Conservation (phyloP, 1,140 invertebrate genomes). For the Campoletis sonorensis region DNA sequence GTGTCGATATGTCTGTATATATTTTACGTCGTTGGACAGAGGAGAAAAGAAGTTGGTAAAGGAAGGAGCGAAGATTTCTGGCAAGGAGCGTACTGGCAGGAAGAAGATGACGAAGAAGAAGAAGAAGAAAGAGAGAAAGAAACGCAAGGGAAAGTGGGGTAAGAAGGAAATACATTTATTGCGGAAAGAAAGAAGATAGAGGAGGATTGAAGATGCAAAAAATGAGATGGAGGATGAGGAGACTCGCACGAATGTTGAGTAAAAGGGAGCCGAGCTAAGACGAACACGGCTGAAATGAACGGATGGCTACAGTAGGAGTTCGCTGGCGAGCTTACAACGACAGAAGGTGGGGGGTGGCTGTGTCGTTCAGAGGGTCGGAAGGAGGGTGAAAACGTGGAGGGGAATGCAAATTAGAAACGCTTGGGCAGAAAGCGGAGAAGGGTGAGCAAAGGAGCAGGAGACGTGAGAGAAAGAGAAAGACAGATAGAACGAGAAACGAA, state of each 20-base stretch:
- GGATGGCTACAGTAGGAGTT: constrained; percentile 38
- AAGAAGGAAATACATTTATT: neutral
- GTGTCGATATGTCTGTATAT: no score
- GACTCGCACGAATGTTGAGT: constrained; percentile 50
- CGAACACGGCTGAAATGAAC: constrained; percentile 70
- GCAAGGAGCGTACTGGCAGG: neutral
- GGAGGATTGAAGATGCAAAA: constrained; percentile 29
- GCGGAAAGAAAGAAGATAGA: constrained; percentile 1
- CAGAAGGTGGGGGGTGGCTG: constrained; percentile 43
- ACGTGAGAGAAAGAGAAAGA: constrained; percentile 59
- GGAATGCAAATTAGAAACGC: constrained; percentile 77
- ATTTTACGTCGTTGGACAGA: neutral
- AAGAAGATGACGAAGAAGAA: constrained; percentile 20
- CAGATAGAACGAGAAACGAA: constrained; percentile 20
- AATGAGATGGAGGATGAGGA: constrained; percentile 16
- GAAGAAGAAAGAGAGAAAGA: neutral
- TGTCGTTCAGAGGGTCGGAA: constrained; percentile 54
- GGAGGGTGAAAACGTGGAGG: constrained; percentile 63
- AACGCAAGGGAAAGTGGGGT: neutral
- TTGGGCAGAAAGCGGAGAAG: constrained; percentile 70
- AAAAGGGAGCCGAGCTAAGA: constrained; percentile 63
- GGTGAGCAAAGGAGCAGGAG: constrained; percentile 46
- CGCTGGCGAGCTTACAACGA: constrained; percentile 10
- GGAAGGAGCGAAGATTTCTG: neutral
- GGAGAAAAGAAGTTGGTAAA: neutral